Evolutionary conservation across 1,140 invertebrate species (phyloP).

Genomic region (Hermetia illucens): DNA sequence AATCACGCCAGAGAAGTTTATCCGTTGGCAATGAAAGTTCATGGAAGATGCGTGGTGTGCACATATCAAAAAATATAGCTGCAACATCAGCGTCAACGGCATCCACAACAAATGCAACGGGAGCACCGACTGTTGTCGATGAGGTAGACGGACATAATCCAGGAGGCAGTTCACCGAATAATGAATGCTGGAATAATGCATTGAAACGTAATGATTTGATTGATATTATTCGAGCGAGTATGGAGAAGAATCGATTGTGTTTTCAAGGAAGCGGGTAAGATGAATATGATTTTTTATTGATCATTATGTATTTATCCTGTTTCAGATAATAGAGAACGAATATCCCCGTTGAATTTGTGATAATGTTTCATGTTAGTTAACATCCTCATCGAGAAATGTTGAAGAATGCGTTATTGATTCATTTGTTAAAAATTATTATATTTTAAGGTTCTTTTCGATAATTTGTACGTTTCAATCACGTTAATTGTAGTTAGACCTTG

Average conservation of each 20-base stretch:
- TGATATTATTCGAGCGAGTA: constrained; percentile 77
- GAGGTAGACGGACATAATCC: neutral
- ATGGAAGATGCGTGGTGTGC: constrained; percentile 25
- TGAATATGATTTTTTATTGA: too few species aligned
- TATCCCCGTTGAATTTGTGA: too few species aligned
- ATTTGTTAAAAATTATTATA: too few species aligned
- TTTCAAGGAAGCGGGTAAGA: constrained; percentile 63
- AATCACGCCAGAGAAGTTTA: constrained; percentile 25
- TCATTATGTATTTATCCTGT: too few species aligned
- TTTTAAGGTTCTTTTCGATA: too few species aligned
- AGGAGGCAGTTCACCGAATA: constrained; percentile 8
- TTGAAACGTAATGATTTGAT: constrained; percentile 67
- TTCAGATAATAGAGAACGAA: too few species aligned
- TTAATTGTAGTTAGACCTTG: too few species aligned
- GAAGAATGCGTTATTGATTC: too few species aligned
- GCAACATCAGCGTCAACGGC: constrained; percentile 1
- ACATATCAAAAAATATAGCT: constrained; percentile 5
- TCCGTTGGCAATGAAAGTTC: constrained; percentile 28
- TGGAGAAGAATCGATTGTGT: constrained; percentile 80
- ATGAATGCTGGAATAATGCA: constrained; percentile 36
- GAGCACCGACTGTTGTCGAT: constrained; percentile 13
- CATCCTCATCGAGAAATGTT: too few species aligned
- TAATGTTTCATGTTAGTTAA: too few species aligned
- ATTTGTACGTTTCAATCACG: too few species aligned
- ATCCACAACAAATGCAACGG: constrained; percentile 8